Percentiles rank a stretch among this genome's conserved stretches.
These are phyloP conservation scores for Aptenodytes forsteri DNA, from an alignment of 2,113 vertebrate genomes.

Conservation along the genomic window DNA sequence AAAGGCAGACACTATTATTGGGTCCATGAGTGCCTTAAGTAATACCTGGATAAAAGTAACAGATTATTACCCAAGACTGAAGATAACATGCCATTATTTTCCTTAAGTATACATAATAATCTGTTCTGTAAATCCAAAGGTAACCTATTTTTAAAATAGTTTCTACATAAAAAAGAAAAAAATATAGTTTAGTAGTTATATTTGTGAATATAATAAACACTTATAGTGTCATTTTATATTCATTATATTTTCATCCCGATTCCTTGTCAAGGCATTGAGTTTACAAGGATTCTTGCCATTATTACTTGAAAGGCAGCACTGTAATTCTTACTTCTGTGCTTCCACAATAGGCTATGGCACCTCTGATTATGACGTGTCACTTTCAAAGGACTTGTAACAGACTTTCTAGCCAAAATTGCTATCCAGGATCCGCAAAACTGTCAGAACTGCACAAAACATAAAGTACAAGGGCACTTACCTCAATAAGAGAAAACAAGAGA, in stretches of 20 bases:
- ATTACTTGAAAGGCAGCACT: background rate
- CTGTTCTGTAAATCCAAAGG: background rate
- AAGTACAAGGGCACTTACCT: background rate
- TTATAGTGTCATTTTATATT: background rate
- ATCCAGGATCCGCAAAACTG: background rate
- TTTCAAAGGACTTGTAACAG: background rate
- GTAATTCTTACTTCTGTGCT: background rate
- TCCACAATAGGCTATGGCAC: background rate
- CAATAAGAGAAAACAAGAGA: background rate
- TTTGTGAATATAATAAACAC: background rate
- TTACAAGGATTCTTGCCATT: background rate
- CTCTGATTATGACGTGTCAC: background rate
- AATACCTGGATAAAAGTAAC: background rate
- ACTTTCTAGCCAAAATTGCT: background rate
- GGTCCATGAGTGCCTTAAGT: background rate
- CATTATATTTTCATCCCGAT: background rate
- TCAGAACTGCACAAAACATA: background rate
- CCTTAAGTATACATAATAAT: background rate
- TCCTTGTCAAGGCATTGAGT: background rate
- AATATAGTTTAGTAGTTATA: background rate
- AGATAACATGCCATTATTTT: background rate
- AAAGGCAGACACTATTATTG: background rate
- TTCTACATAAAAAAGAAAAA: background rate
- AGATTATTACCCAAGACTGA: background rate
- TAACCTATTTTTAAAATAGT: background rate